These are phyloP conservation scores for Gila robusta DNA, from an alignment of 2,797 vertebrate species.

Conservation along the genomic window DNA sequence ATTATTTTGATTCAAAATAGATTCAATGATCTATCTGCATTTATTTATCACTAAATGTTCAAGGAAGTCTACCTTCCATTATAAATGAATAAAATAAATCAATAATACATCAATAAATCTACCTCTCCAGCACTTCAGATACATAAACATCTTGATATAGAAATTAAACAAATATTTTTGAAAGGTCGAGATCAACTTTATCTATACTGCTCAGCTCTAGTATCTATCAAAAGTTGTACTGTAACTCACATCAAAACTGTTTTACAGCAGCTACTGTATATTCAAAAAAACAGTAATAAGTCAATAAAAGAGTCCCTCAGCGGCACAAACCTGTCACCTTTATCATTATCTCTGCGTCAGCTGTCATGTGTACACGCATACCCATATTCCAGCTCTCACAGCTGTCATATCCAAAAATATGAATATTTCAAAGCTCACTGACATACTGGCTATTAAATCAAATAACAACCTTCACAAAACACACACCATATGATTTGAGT, in stretches of 20 bases:
- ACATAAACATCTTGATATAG: not conserved
- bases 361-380: conserved; percentile 37
- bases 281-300: not conserved
- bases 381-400: conserved; percentile 37
- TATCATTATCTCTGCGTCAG: conserved; percentile 40
- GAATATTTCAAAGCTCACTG: conserved; percentile 40
- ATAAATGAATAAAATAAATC: not conserved
- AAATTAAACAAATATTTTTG: not conserved
- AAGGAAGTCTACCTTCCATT: not conserved
- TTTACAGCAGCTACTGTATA: conserved; percentile 21
- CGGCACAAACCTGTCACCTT: conserved; percentile 32
- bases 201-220: not conserved
- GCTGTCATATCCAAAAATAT: conserved; percentile 40
- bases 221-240: not conserved
- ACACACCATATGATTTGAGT: conserved; percentile 28
- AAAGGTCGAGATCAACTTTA: not conserved
- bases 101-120: not conserved
- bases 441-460: conserved; percentile 51
- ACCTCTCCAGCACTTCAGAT: not conserved
- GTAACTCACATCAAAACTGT: conserved; percentile 1
- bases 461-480: conserved; percentile 37
- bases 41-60: not conserved
- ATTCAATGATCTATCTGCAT: not conserved
- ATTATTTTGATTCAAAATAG: not conserved
- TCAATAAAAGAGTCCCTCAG: conserved; percentile 46